Base-by-base conservation (phyloP, 1,140 invertebrate species). In the Chionoecetes opilio region DNA sequence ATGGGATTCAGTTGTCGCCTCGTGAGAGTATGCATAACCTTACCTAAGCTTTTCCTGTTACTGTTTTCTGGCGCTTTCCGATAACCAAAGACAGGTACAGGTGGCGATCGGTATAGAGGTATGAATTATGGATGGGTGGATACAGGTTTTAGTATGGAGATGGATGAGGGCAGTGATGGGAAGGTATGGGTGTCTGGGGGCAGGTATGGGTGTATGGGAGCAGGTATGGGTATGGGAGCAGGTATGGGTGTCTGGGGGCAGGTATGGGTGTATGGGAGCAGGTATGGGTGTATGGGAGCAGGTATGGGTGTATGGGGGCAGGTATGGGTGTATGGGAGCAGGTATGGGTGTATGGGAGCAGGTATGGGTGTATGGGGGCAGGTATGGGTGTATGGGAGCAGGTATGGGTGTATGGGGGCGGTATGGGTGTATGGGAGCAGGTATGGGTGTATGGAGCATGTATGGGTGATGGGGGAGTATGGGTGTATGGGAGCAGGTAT, bases 331-430 rank as follows among this genome's bases (percentile, higher is more conserved):
- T 87, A 9, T 87, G 85, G 85, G 2, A 37, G 85, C 21, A 34
- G 29, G 29, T 82, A 32, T 37, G 21, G 92, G 17, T 8, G 37
- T 85, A 35, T 41, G 29, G 92, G 92, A n/a, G 31, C 46, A 82
- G 82, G 38, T 8, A 26, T 82, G 75, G 82, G 26, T 37, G 46
- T 53, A 46, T 31, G 82, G 85, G 82, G 38, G 29, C 41, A 46
- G 37, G 41, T 9, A 93, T 26, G 38, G 63, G 63, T 26, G 63
- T 21, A 26, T 75, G 63, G 92, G 82, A 75, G n/a, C 34, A 31
- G 46, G 46, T 17, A 53, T 53, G 53, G 91, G 31, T 34, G n/a
- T n/a, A 92, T 35, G 75, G 82, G 53, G 38, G 38, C 38, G 41
- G 37, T 9, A 93, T 26, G 38, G 63, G 9, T 26, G 92, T 32